Base-by-base conservation (phyloP, 2,797 vertebrate species). In the Dermochelys coriacea region DNA sequence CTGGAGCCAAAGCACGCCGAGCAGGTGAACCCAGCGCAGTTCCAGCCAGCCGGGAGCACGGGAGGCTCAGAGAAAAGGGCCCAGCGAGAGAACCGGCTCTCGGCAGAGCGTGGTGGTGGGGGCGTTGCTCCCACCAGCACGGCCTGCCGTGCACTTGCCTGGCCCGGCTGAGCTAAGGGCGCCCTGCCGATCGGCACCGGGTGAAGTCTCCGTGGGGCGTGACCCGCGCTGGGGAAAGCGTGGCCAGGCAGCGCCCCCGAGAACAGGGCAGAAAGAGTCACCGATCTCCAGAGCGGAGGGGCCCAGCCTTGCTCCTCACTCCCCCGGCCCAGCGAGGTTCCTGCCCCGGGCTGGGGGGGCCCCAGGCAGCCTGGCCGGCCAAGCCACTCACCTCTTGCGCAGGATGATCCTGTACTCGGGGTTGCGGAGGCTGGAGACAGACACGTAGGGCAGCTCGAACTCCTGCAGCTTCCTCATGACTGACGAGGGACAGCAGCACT, bases 381-480 rank as follows among this genome's bases (percentile, higher is more conserved):
- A 57, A 8, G 54, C 59, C 0, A 1, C 88, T 97, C 98, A 99
- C 99, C 99, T 99, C 98, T 99, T 99, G 81, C 99, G 99, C 95
- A 99, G 98, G 93, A 99, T 98, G 96, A 99, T 99, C 97, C 98
- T 99, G 98, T 99, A 99, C 84, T 99, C 99, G 0, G 99, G 97
- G 97, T 98, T 99, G 95, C 96, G 98, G 95, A 99, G 98, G 98
- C 99, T 99, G 98, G 99, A 99, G 88, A 99, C 99, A 0, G 99
- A 99, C 49, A 99, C 99, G 0, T 99, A 99, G 0, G 99, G 99
- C 98, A 99, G 98, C 98, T 99, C 99, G 75, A 99, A 99, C 95
- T 99, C 99, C 98, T 99, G 99, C 97, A 99, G 98, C 98, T 99
- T 99, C 97, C 99, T 98, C 91, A 99, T 98, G 51, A 99, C 99